These are phyloP conservation scores for Notarius lentiginosus DNA, from an alignment of 2,113 vertebrate species.

Conservation along the genomic window DNA sequence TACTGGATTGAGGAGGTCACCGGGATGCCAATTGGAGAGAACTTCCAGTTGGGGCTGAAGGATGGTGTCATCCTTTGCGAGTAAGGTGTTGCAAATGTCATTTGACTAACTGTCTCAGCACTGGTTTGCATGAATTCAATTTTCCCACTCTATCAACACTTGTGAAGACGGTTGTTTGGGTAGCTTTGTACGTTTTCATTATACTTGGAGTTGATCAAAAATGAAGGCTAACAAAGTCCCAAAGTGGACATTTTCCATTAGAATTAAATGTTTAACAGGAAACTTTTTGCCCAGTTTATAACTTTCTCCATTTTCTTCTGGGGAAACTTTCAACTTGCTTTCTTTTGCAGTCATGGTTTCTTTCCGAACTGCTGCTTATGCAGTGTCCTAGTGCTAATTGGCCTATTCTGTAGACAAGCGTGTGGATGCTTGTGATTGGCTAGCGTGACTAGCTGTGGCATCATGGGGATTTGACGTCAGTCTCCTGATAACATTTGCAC, in stretches of 20 bases:
- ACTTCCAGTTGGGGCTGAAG: conserved; percentile 83
- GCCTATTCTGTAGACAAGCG: neutral
- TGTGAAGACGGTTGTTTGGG: neutral
- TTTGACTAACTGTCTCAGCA: neutral
- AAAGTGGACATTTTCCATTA: neutral
- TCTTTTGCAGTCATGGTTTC: neutral
- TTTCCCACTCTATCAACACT: no score
- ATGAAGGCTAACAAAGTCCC: neutral
- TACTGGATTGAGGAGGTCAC: conserved; percentile 89
- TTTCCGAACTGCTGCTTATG: neutral
- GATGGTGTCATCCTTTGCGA: conserved; percentile 88
- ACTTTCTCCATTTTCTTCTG: neutral
- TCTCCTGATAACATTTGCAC: neutral
- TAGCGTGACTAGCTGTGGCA: neutral
- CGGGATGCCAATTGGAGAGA: conserved; percentile 81
- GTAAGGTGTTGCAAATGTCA: conserved; percentile 65
- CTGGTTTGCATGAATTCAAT: neutral
- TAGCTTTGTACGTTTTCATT: neutral
- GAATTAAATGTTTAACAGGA: neutral
- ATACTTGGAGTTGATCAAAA: neutral
- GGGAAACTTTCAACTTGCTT: neutral
- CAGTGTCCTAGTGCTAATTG: neutral
- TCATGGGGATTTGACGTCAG: neutral
- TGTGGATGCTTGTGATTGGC: neutral
- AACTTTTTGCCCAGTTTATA: neutral